These are phyloP conservation scores for Sinocyclocheilus grahami DNA, from an alignment of 2,113 vertebrate species.

Conservation along the genomic window DNA sequence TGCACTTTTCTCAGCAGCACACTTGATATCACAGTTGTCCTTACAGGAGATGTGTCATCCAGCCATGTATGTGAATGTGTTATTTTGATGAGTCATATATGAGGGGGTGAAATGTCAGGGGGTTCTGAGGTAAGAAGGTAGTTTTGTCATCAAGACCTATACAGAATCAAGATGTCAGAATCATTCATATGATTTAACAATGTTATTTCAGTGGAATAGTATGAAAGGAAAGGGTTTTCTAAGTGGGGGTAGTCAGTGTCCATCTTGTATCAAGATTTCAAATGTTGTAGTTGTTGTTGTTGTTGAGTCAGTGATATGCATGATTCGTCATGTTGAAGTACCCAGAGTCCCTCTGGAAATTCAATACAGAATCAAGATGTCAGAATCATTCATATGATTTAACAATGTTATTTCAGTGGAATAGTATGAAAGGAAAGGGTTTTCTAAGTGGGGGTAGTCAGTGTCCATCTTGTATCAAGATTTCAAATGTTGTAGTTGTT, in stretches of 20 bases:
- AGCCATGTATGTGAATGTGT: background rate
- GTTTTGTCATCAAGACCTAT: background rate
- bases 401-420: background rate
- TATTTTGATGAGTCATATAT: conserved; percentile 44
- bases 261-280: conserved; percentile 11
- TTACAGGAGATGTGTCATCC: conserved; percentile 9
- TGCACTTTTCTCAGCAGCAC: background rate
- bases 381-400: background rate
- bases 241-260: background rate
- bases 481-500: background rate
- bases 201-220: background rate
- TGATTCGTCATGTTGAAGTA: conserved; percentile 44
- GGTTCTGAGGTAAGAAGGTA: background rate
- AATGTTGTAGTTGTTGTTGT: background rate
- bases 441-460: background rate
- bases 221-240: background rate
- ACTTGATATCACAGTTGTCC: background rate
- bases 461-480: conserved; percentile 8
- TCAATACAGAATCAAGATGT: conserved; percentile 37
- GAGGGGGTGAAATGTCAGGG: conserved; percentile 45
- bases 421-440: background rate
- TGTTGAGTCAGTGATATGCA: background rate
- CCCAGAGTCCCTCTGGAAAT: conserved; percentile 42
- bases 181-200: background rate
- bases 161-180: background rate